Percentiles rank a stretch among this genome's conserved stretches.
phyloP scores from a whole-genome alignment of 2,888 invertebrate genomes.

The Erynnis tages region DNA sequence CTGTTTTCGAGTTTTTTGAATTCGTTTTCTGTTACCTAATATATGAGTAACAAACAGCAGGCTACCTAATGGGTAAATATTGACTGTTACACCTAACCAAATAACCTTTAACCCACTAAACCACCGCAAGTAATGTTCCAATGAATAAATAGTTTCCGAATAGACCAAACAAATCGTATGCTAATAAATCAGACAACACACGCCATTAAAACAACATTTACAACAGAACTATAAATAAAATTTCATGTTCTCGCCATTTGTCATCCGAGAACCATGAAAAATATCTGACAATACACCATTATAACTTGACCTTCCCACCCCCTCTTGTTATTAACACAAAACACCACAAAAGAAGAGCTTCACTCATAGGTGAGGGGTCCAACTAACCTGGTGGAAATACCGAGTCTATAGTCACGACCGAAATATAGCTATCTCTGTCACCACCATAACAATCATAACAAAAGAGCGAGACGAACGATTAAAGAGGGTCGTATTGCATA shows the following conservation, averaged over 20 bases:
- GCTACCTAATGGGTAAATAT: too few relatives aligned
- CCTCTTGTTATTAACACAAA: slow-evolving; percentile 34
- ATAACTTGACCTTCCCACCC: slow-evolving; percentile 37
- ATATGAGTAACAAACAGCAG: too few relatives aligned
- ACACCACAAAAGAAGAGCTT: slow-evolving; percentile 30
- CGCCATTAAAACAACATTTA: slow-evolving; percentile 57
- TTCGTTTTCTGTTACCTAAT: too few relatives aligned
- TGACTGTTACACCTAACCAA: background rate
- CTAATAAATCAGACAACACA: slow-evolving; percentile 43
- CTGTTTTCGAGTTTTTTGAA: too few relatives aligned
- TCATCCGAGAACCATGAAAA: slow-evolving; percentile 53
- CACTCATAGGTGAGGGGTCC: slow-evolving; percentile 37
- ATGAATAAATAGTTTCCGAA: slow-evolving; percentile 36
- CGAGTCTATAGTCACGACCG: slow-evolving; percentile 17
- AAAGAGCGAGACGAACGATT: slow-evolving; percentile 41
- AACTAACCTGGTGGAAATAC: slow-evolving; percentile 36
- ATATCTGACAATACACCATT: too few relatives aligned
- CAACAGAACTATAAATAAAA: slow-evolving; percentile 52
- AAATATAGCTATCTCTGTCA: slow-evolving; percentile 38
- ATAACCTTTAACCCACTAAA: background rate
- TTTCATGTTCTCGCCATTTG: slow-evolving; percentile 48
- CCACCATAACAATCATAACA: slow-evolving; percentile 28
- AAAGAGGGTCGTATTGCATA: slow-evolving; percentile 64
- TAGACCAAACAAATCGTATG: slow-evolving; percentile 27
- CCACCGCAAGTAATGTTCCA: background rate